A percentile compares a stretch with the other conserved stretches of the same genome.
Conservation (phyloP, 2,113 vertebrate genomes). For the Cephalopterus ornatus region DNA sequence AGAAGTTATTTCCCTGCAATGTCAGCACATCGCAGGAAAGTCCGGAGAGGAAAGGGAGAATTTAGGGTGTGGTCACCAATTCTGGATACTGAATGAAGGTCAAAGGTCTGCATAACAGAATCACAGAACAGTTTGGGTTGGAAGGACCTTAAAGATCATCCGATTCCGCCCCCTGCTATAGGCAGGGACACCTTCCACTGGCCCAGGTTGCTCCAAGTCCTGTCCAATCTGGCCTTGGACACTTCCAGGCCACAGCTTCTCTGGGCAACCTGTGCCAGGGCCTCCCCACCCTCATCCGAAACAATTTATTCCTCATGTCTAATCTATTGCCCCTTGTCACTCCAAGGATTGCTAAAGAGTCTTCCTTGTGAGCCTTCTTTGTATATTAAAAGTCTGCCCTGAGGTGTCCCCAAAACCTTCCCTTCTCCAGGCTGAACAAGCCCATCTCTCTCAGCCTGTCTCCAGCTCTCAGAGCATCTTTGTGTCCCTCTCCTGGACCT, state of each 20-base stretch:
- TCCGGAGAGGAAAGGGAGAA: neutral
- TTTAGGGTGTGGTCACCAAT: neutral
- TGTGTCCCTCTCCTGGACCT: neutral
- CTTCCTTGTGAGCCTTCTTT: neutral
- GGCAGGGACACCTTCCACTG: neutral
- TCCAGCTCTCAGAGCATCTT: neutral
- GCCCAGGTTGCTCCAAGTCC: accelerated
- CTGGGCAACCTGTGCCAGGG: neutral
- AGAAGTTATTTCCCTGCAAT: neutral
- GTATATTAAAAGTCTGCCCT: accelerated
- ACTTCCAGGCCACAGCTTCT: neutral
- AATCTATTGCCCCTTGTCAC: neutral
- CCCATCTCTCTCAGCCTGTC: neutral
- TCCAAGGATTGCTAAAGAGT: neutral
- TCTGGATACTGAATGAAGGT: neutral
- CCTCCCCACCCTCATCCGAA: accelerated
- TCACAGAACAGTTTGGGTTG: neutral
- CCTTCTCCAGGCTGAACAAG: too few relatives aligned
- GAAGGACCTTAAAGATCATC: neutral
- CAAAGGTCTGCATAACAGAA: neutral
- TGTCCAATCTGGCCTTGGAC: accelerated
- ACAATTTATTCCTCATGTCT: neutral
- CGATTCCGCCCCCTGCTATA: accelerated
- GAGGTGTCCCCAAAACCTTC: neutral
- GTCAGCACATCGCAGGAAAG: neutral